Conservation (phyloP, 2,888 invertebrate species). For the Ichneumon xanthorius region DNA sequence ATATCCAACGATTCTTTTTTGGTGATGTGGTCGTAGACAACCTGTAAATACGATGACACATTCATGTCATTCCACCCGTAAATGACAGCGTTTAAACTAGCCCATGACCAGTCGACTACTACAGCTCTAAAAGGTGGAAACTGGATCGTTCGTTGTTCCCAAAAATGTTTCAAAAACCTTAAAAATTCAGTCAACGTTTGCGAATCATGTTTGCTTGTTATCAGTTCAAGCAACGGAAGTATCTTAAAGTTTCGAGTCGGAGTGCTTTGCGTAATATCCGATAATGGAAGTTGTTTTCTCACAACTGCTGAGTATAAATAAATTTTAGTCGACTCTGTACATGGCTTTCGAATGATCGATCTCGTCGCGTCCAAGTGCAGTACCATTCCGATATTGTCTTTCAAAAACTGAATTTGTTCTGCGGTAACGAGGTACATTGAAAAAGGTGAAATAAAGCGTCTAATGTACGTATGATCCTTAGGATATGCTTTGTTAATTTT, state of each 20-base stretch:
- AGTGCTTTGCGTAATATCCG: constrained; percentile 22
- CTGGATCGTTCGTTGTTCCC: neutral
- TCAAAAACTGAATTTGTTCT: constrained; percentile 37
- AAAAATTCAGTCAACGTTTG: constrained; percentile 15
- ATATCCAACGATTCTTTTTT: neutral
- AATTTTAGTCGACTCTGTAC: neutral
- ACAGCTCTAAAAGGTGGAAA: constrained; percentile 26
- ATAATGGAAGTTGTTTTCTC: constrained; percentile 24
- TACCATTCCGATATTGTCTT: constrained; percentile 3
- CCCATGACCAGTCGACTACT: constrained; percentile 50
- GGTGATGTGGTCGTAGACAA: constrained; percentile 39
- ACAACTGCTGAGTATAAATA: constrained; percentile 9
- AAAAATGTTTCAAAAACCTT: constrained; percentile 29
- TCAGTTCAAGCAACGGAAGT: constrained; percentile 24
- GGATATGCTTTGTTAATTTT: neutral
- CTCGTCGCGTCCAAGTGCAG: constrained; percentile 29
- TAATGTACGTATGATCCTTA: constrained; percentile 20
- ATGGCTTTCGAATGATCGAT: neutral
- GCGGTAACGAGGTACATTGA: constrained; percentile 29
- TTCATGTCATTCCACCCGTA: constrained; percentile 37
- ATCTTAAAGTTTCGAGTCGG: neutral
- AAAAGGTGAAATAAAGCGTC: neutral
- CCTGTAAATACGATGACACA: constrained; percentile 22
- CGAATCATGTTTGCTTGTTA: constrained; percentile 25
- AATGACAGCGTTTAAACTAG: constrained; percentile 23